A percentile compares a stretch with the other conserved stretches of the same genome.
These are phyloP conservation scores for Galaxias olidus DNA, from an alignment of 2,797 vertebrate species.

Conservation along the genomic window DNA sequence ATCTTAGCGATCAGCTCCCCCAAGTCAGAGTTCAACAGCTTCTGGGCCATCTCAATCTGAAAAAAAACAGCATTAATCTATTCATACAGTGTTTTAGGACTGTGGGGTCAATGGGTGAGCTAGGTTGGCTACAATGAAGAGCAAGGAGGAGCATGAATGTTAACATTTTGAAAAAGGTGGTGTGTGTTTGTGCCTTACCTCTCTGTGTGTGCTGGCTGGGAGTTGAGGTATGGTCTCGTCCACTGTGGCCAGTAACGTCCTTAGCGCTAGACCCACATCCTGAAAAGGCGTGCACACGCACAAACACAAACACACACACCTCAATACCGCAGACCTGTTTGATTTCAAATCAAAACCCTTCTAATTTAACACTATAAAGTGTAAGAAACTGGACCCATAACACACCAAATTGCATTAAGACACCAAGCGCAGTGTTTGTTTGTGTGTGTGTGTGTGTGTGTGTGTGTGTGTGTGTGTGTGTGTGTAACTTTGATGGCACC, in stretches of 20 bases:
- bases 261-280: conserved; percentile 95
- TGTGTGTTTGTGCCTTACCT: conserved; percentile 73
- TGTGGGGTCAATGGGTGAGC: too few relatives aligned
- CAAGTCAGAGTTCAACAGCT: conserved; percentile 96
- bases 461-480: background rate
- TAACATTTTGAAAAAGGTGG: background rate
- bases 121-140: background rate
- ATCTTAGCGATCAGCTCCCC: conserved; percentile 97
- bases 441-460: too few relatives aligned
- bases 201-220: conserved; percentile 93
- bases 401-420: too few relatives aligned
- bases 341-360: too few relatives aligned
- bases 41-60: conserved; percentile 99
- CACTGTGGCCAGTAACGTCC: conserved; percentile 93
- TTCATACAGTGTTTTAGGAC: background rate
- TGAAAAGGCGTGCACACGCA: conserved; percentile 61
- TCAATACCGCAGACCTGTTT: background rate
- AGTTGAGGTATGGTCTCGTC: conserved; percentile 94
- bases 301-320: conserved; percentile 1
- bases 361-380: background rate
- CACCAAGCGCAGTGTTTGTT: too few relatives aligned
- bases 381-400: background rate
- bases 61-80: background rate
- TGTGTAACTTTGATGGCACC: too few relatives aligned
- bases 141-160: background rate